Percentiles rank a stretch among this genome's conserved stretches.
These are phyloP conservation scores for Cynopterus sphinx DNA, from an alignment of 2,797 vertebrate species.

Conservation along the genomic window DNA sequence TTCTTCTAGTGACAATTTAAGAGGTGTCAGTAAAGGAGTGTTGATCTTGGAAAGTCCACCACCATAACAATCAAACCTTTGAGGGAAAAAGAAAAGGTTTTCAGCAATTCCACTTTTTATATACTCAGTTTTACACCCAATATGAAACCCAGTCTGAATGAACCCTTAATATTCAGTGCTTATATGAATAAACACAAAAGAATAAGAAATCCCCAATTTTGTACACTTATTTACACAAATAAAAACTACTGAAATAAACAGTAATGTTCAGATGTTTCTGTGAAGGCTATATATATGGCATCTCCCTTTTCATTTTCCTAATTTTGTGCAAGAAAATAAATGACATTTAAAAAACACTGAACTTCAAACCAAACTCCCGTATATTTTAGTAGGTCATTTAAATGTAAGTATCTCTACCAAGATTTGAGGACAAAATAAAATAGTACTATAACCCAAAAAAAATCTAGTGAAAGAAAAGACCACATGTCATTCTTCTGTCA, in stretches of 20 bases:
- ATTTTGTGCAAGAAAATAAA: conserved; percentile 20
- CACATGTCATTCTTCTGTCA: neutral
- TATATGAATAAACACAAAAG: neutral
- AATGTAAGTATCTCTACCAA: conserved; percentile 6
- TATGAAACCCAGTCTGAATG: conserved; percentile 50
- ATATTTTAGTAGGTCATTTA: neutral
- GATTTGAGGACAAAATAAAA: neutral
- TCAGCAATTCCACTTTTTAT: conserved; percentile 37
- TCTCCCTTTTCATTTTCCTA: neutral
- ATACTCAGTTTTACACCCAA: neutral
- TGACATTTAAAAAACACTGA: neutral
- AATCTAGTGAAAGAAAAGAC: neutral
- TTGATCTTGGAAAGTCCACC: conserved; percentile 97
- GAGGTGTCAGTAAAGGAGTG: conserved; percentile 94
- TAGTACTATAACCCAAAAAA: neutral
- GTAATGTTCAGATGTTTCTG: conserved; percentile 33
- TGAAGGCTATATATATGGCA: neutral
- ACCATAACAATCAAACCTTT: conserved; percentile 95
- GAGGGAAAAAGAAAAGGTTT: conserved; percentile 18
- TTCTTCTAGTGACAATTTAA: conserved; percentile 93
- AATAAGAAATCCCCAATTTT: conserved; percentile 20
- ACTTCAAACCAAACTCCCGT: neutral
- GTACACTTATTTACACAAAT: neutral
- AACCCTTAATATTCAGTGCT: conserved; percentile 29
- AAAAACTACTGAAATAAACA: neutral